Conservation (phyloP, 2,888 invertebrate genomes). For the Hypselothyrea guttata region DNA sequence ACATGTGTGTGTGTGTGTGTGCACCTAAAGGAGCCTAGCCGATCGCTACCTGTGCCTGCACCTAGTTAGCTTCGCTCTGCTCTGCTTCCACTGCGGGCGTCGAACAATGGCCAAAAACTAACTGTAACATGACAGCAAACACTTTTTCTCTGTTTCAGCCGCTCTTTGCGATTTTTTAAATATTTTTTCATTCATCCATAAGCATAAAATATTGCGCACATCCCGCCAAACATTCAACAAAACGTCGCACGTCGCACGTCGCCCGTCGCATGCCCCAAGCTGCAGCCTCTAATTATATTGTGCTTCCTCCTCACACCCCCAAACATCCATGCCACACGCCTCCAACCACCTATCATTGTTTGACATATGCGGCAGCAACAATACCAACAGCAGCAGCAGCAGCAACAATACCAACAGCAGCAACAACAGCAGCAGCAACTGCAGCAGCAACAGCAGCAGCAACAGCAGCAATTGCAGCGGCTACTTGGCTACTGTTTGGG, state of each 20-base stretch:
- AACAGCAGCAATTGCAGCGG: constrained; percentile 32
- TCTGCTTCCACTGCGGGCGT: constrained; percentile 54
- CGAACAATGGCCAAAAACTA: constrained; percentile 70
- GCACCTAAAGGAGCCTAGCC: constrained; percentile 54
- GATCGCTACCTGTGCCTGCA: constrained; percentile 29
- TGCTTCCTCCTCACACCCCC: constrained; percentile 1
- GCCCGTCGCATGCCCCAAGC: constrained; percentile 38
- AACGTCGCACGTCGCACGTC: constrained; percentile 54
- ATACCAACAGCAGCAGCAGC: constrained; percentile 38
- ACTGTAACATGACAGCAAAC: constrained; percentile 67
- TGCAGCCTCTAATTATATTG: constrained; percentile 76
- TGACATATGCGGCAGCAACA: constrained; percentile 57
- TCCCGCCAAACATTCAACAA: constrained; percentile 48
- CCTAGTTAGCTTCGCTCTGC: constrained; percentile 31
- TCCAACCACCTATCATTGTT: constrained; percentile 51
- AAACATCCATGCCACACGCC: background rate
- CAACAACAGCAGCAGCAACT: constrained; percentile 40
- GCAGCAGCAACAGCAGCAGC: constrained; percentile 40
- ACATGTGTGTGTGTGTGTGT: constrained; percentile 35
- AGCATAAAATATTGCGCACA: constrained; percentile 75
- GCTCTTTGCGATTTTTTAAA: constrained; percentile 3
- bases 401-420: constrained; percentile 38
- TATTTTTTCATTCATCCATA: constrained; percentile 55
- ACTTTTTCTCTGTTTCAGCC: constrained; percentile 12
- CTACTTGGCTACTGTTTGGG: constrained; percentile 48